Evolutionary conservation across 2,888 invertebrate genomes (phyloP), one percentile per base, ranked within the genome.

Genomic region (Epinotia ramella): DNA sequence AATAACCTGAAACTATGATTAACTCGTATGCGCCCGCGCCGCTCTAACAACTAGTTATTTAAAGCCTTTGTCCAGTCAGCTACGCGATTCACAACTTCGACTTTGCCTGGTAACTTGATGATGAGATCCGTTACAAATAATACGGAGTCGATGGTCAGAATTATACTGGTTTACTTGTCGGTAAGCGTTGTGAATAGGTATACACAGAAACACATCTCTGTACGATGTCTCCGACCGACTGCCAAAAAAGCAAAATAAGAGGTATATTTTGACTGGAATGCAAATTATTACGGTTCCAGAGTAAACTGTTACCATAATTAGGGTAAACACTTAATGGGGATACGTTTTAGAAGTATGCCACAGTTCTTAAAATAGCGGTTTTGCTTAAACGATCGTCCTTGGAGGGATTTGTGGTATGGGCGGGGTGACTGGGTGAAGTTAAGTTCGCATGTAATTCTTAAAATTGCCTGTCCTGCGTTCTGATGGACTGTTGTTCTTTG

Each of bases 1-100:
- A 94, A 94, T 94, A 91, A 88, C 88, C 88, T 85, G 87, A 87
- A 91, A 91, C 89, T 88, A 91, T 80, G 78, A 80, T 89, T 87
- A 87, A 87, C 83, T 85, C 81, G 82, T 83, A 83, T 85, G 81
- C 81, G 82, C 73, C 82, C 79, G 80, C 80, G 79, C 79, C 76
- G 79, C 74, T 66, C 44, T 63, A 76, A 67, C 71, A 71, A 81
- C 81, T 81, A 81, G 80, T 85, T 82, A 85, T 77, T 77, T 74
- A 78, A 78, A 84, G 84, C 84, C 84, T 83, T 84, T 84, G 85
- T 84, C 82, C 84, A 82, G 79, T 79, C 80, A 66, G 53, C n/a
- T n/a, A 13, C 6, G 49, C 53, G 13, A 53, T 53, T 53, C 53
- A 53, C 53, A 53, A 53, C 5, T 53, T n/a, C 53, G n/a, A 46